Evolutionary conservation across 2,888 invertebrate species (phyloP), one percentile per base, ranked within the genome.

Genomic region (Arge pagana): DNA sequence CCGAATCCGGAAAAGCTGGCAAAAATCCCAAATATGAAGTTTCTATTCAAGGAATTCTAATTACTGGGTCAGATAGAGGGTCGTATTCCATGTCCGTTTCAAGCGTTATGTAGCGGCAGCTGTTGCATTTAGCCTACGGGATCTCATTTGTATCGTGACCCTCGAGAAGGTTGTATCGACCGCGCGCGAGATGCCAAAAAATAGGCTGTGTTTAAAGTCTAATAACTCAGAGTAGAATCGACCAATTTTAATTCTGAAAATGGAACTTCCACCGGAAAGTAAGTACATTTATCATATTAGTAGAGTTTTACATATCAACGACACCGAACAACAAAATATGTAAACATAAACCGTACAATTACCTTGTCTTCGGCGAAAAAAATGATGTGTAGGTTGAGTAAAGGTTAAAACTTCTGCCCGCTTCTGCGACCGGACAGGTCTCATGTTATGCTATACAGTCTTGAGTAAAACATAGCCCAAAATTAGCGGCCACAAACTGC

Each of bases 11-110:
- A 40, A 40, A 26, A 24, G 26, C 23, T 39, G 23, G 39, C 21
- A 19, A 39, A 39, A 39, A 39, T 23, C 11, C 39, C 21, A 39
- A 39, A 40, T 16, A 26, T 40, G 40, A 40, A 40, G 40, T 40
- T 40, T 40, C 13, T 40, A 40, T 40, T 39, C 24, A 39, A 39
- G 24, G 39, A 39, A 39, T 39, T 39, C 10, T 4, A 24, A 4
- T 8, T 39, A 16, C 26, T 2, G 40, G 26, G 40, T 26, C 26
- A 40, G 40, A 26, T 40, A 40, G 40, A 40, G 26, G 40, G 40
- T 15, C 26, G 26, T 26, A 26, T 26, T 26, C 6, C 15, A 26
- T 7, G n/a, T 10, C 40, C 40, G 16, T 40, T 40, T 10, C 10
- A 26, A 40, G 40, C 26, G 15, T 40, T 26, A 26, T 24, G 6